Evolutionary conservation across 2,797 vertebrate species (phyloP), one percentile per base, ranked within the genome.

Genomic region (Acanthurus tractus): DNA sequence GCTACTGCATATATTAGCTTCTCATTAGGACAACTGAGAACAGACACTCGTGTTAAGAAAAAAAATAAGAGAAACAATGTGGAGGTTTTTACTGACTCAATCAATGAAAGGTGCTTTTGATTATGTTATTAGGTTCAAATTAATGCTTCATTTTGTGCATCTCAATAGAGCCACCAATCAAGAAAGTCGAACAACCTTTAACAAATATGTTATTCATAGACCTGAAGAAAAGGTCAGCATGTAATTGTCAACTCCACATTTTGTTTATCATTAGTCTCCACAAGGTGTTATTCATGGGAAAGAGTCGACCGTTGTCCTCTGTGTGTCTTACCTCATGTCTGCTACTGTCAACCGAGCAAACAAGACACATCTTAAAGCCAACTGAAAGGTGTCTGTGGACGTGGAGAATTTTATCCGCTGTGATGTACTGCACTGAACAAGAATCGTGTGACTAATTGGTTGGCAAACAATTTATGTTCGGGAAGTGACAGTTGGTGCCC

Each of bases 401-500:
- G 23, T 53, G 25, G 18, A 53, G 44, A 54, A 50, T 67, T 79
- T 77, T 63, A 63, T 86, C 36, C 3, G 7, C 53, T 22, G 11
- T 56, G 10, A 72, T 68, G 17, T 20, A 42, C 49, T 55, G 38
- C 73, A 59, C 46, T 59, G 74, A 61, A 59, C 1, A 18, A n/a
- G 34, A 50, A 34, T 45, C 1, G 18, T 70, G 53, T 57, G 78
- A 80, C 70, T 80, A 86, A 86, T 82, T 76, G 63, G 20, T 75
- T 70, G 63, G 36, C 52, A 62, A 53, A 69, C 67, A 65, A 63
- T 84, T 77, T 63, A 64, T 46, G 65, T 63, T 75, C 46, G 74
- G 55, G 56, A 44, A 38, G 71, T 74, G 75, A 63, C 76, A 78
- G 74, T 63, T 78, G 72, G 67, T 76, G 79, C 84, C 72, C 64